Evolutionary conservation across 2,888 invertebrate genomes (phyloP).

Genomic region (Xylocampa areola): DNA sequence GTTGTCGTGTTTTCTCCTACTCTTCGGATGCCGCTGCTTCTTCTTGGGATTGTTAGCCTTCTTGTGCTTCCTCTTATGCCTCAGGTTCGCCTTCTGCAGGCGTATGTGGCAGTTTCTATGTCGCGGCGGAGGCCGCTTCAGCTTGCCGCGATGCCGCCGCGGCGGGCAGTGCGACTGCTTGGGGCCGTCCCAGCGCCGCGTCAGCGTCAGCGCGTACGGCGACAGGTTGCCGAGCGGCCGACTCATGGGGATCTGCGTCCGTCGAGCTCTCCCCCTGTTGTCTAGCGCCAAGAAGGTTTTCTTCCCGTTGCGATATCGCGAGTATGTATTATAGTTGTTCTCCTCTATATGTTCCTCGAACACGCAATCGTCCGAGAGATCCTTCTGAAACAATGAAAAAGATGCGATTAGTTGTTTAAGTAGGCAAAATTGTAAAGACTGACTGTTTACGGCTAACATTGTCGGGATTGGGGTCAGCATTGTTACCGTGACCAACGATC

Average conservation of each 20-base stretch:
- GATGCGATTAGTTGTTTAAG: conserved; percentile 61
- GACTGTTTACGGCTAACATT: not conserved
- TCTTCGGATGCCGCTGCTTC: conserved; percentile 88
- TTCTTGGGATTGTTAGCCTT: conserved; percentile 86
- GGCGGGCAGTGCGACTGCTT: conserved; percentile 79
- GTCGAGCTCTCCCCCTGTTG: conserved; percentile 92
- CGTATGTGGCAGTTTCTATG: conserved; percentile 86
- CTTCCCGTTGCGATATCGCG: conserved; percentile 91
- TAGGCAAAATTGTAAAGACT: conserved; percentile 33
- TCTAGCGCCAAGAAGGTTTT: conserved; percentile 95
- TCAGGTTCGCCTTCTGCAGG: conserved; percentile 83
- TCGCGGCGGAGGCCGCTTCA: conserved; percentile 82
- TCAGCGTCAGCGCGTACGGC: conserved; percentile 92
- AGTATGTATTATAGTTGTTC: conserved; percentile 96
- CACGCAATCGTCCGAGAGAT: conserved; percentile 95
- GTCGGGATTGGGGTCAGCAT: conserved; percentile 27
- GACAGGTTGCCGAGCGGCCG: conserved; percentile 93
- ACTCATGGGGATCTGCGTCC: conserved; percentile 92
- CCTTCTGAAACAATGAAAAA: conserved; percentile 93
- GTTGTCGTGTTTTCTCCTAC: conserved; percentile 86
- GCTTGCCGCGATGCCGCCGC: conserved; percentile 82
- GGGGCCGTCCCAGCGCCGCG: conserved; percentile 78
- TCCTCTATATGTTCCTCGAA: conserved; percentile 96
- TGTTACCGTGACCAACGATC: conserved; percentile 23
- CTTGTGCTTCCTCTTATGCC: conserved; percentile 87